Base-by-base conservation (phyloP, 30 jellyfish, hydroid and myxozoan species). In the Phacellophora camtschatica region DNA sequence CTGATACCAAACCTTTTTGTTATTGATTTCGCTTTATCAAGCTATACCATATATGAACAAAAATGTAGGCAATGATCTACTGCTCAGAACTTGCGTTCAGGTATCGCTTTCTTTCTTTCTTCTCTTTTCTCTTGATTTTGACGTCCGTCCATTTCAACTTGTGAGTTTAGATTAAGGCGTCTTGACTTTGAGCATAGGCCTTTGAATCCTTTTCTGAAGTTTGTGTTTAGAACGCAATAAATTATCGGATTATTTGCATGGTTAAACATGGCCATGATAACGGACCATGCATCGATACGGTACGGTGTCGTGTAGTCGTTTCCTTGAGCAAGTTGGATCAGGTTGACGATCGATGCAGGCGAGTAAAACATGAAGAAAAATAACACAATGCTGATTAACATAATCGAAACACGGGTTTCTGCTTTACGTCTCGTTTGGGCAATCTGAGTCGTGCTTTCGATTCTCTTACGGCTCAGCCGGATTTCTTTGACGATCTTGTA, bases 231-330 rank as follows among this genome's bases (percentile, higher is more conserved):
- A 8, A 84, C 54, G 43, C 88, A 54, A 70, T 84, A 84, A 31
- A 84, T 84, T 22, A 84, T 57, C 2, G 95, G 95, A 50, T 84
- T 84, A 70, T 70, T 84, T 32, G 88, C 95, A 67, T 84, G 95
- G 74, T 84, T 84, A 36, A 72, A 67, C 95, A 84, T 84, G n/a
- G 95, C 95, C 74, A 84, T 34, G 0, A 72, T 54, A 12, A 72
- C 86, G 30, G 83, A 29, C 86, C 84, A 67, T 19, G 86, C 84
- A 58, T 84, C 95, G 13, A 72, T 66, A 20, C 80, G 49, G 61
- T 71, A 65, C 33, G 95, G 95, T 35, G 82, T 42, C 24, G 66
- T 62, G 55, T 67, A 84, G 48, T 72, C 74, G 36, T 84, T 59
- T 29, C 88, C 95, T 3, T 37, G 50, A 31, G 71, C 95, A 28